Conservation (phyloP, 2,113 vertebrate genomes). For the Istiophorus platypterus region DNA sequence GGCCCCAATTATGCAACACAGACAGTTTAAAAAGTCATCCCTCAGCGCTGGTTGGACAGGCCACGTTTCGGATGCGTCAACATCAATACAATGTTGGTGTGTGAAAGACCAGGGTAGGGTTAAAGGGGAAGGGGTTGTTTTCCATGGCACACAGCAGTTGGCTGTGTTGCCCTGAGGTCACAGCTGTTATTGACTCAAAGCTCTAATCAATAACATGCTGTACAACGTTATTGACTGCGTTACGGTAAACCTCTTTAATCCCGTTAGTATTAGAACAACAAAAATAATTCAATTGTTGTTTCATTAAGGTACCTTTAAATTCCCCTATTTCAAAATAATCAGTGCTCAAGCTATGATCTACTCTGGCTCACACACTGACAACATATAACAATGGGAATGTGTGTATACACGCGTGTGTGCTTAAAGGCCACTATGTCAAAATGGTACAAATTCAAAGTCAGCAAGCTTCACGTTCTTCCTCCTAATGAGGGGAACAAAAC, state of each 20-base stretch:
- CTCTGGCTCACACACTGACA: not conserved
- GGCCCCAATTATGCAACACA: slow-evolving; percentile 43
- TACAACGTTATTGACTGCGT: slow-evolving; percentile 31
- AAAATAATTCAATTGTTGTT: not conserved
- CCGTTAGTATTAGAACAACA: not conserved
- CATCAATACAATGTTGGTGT: slow-evolving; percentile 2
- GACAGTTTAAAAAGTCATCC: not conserved
- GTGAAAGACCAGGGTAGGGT: not conserved
- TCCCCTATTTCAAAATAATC: not conserved
- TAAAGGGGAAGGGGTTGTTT: slow-evolving; percentile 24
- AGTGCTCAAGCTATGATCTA: not conserved
- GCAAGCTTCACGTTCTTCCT: not conserved
- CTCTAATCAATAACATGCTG: slow-evolving; percentile 46
- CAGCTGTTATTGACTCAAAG: slow-evolving; percentile 33
- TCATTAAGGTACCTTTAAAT: not conserved
- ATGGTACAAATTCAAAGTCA: slow-evolving; percentile 8
- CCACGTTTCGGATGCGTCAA: slow-evolving; percentile 20
- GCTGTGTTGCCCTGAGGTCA: slow-evolving; percentile 25
- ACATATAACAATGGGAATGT: not conserved
- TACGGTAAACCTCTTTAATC: slow-evolving; percentile 25
- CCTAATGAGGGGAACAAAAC: slow-evolving; percentile 18
- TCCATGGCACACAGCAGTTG: slow-evolving; percentile 54
- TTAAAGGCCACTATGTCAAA: not conserved
- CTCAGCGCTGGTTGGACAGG: not conserved
- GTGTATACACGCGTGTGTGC: not conserved